A percentile compares a stretch with the other conserved stretches of the same genome.
Evolutionary conservation across 2,797 vertebrate species (phyloP).

Genomic region (Diceros bicornis): DNA sequence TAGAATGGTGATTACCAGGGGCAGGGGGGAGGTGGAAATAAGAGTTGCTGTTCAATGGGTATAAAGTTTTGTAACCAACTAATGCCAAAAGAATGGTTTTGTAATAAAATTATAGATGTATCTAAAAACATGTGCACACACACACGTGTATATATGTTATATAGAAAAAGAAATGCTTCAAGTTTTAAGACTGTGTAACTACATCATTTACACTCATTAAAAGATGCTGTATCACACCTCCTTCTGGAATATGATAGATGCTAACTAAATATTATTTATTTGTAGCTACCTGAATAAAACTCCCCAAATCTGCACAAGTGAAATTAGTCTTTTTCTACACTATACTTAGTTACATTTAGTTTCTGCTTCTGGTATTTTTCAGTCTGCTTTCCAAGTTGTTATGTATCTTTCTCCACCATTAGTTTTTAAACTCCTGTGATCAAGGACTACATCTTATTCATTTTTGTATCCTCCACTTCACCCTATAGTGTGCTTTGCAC

Average conservation of each 20-base stretch:
- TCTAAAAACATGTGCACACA: too few relatives aligned
- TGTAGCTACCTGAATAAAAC: background rate
- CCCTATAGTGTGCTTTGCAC: background rate
- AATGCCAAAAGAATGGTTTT: slow-evolving; percentile 75
- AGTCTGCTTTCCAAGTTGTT: background rate
- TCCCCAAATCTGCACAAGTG: background rate
- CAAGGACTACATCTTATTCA: background rate
- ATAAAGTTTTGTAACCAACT: slow-evolving; percentile 53
- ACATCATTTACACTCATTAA: background rate
- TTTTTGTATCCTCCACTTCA: background rate
- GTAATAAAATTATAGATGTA: background rate
- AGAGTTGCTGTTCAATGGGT: background rate
- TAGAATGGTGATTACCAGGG: background rate
- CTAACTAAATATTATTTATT: background rate
- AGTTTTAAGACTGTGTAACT: background rate
- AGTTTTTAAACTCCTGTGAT: background rate
- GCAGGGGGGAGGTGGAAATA: background rate
- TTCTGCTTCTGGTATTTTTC: background rate
- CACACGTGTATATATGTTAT: too few relatives aligned
- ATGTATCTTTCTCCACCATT: background rate
- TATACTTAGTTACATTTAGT: background rate
- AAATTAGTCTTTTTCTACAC: background rate
- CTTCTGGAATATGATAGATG: background rate
- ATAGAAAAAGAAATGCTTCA: background rate
- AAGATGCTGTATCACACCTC: background rate